Conservation (phyloP, 1,140 invertebrate species). For the Ceratitis capitata region DNA sequence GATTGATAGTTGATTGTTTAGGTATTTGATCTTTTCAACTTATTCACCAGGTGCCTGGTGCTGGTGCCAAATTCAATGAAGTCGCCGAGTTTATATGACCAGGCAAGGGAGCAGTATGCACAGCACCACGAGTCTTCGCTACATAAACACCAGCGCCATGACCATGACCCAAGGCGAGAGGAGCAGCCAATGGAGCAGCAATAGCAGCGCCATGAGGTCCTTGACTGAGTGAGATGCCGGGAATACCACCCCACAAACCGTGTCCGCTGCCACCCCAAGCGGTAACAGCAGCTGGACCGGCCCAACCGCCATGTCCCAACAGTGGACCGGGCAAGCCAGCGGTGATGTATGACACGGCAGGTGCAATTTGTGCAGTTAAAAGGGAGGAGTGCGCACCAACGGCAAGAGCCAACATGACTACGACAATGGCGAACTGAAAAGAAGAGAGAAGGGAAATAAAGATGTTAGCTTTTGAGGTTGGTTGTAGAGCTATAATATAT, state of each 20-base stretch:
- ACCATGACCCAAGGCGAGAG: slow-evolving; percentile 45
- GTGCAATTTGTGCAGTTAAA: slow-evolving; percentile 50
- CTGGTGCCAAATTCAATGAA: slow-evolving; percentile 66
- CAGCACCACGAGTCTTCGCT: slow-evolving; percentile 67
- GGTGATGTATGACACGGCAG: slow-evolving; percentile 59
- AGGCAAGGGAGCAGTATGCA: slow-evolving; percentile 68
- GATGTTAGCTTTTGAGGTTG: background rate
- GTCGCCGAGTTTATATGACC: slow-evolving; percentile 64
- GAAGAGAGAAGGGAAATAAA: background rate
- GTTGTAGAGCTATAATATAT: no score
- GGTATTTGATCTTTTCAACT: no score
- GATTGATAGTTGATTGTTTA: background rate
- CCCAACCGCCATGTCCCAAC: slow-evolving; percentile 40
- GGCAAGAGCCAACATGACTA: slow-evolving; percentile 65
- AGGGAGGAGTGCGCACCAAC: slow-evolving; percentile 60
- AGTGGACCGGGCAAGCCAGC: slow-evolving; percentile 49
- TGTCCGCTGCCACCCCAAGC: slow-evolving; percentile 53
- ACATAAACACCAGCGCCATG: slow-evolving; percentile 64
- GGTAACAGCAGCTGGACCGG: slow-evolving; percentile 54
- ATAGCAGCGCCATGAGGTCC: slow-evolving; percentile 50
- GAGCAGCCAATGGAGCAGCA: slow-evolving; percentile 14
- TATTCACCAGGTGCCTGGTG: slow-evolving; percentile 65
- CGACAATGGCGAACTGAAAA: slow-evolving; percentile 62
- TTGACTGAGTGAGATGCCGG: slow-evolving; percentile 59
- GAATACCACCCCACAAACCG: slow-evolving; percentile 51